Conservation (phyloP, 2,888 invertebrate genomes). For the Mimachlamys varia region DNA sequence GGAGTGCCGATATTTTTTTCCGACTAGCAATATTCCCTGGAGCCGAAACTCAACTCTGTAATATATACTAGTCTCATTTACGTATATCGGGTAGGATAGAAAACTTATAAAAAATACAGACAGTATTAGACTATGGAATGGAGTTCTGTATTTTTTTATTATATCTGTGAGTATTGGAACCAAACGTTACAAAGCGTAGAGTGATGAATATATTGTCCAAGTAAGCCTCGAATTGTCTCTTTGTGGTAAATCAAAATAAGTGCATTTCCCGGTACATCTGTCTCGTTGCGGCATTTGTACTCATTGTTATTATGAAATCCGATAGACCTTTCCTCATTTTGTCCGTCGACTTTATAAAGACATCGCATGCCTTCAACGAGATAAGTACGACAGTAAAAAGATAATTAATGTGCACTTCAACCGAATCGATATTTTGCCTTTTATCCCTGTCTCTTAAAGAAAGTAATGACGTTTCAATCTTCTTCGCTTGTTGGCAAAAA, state of each 20-base stretch:
- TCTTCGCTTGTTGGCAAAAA: neutral
- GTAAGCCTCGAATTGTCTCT: neutral
- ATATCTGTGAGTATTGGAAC: no score
- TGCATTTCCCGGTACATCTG: neutral
- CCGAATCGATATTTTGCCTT: neutral
- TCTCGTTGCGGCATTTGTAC: neutral
- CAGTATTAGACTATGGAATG: no score
- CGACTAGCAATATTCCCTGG: neutral
- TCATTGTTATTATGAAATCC: neutral
- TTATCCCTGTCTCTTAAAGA: neutral
- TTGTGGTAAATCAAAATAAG: neutral
- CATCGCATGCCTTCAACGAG: neutral
- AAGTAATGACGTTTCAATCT: constrained; percentile 34
- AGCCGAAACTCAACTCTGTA: neutral
- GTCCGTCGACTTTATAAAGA: neutral
- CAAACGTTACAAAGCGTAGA: no score
- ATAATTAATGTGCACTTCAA: neutral
- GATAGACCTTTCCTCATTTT: neutral
- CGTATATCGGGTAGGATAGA: neutral
- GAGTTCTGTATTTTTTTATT: no score
- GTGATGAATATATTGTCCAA: no score
- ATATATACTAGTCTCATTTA: neutral
- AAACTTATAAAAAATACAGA: neutral
- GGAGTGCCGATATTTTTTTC: neutral
- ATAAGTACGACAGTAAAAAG: neutral